Evolutionary conservation across 2,888 invertebrate genomes (phyloP), one percentile per base, ranked within the genome.

Genomic region (Spatulosminthurus flaviceps): DNA sequence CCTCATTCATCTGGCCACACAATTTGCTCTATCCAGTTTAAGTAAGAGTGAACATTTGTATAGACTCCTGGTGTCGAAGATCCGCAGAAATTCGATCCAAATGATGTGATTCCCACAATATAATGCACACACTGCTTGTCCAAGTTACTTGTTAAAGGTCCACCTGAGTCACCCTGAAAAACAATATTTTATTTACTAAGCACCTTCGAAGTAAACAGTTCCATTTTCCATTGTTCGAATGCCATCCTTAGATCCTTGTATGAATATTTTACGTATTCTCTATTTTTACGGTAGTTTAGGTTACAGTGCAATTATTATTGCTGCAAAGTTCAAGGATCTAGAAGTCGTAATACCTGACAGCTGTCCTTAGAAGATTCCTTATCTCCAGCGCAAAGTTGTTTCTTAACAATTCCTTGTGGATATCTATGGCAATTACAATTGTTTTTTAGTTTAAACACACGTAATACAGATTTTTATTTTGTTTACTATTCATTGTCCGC

Each of bases 1-100:
- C 2, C 28, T 16, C 19, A 29, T 60, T 78, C 34, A 67, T 79
- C 60, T n/a, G 66, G 42, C 83, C 84, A 85, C 1, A 83, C 83
- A 64, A 78, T 81, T 16, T 41, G 21, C 79, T 85, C 85, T 16
- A 85, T 84, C 84, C 84, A 85, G 21, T 82, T 82, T 21, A 83
- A 69, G 34, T 82, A 85, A n/a, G 83, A 81, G 24, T 81, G 82
- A 21, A 84, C 82, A 73, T 84, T 83, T 0, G 85, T 85, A 73
- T 85, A 85, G 7, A 84, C 82, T 42, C 79, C 83, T 11, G 85
- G 84, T 16, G 70, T 77, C 22, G 78, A 78, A 28, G 73, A 78
- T 0, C 85, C 85, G 79, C 84, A 84, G 41, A 34, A 73, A 41
- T 60, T 73, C 11, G 72, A 73, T 7, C 78, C 78, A 42, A 78